Evolutionary conservation across 2,888 invertebrate genomes (phyloP), one percentile per base, ranked within the genome.

Genomic region (Slavum lentiscoides): DNA sequence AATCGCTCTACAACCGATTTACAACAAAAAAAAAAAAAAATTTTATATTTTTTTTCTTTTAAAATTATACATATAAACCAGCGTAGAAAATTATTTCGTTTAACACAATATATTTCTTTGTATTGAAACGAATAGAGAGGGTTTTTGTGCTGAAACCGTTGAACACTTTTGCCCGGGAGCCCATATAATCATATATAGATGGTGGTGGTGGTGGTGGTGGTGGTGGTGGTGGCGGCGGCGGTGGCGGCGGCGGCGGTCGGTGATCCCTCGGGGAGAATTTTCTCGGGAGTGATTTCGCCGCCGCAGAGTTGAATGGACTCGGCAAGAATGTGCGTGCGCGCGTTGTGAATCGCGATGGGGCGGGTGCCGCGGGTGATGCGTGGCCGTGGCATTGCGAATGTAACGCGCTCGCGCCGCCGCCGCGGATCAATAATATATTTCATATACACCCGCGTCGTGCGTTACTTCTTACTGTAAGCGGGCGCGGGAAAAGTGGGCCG

Each of bases 361-460:
- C 19, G 77, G 30, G 30, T 30, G 70, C 17, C n/a, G n/a, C n/a
- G n/a, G n/a, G n/a, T n/a, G 76, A 49, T 49, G 49, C 15, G 68
- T 61, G 77, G 39, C 77, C 77, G 62, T 80, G 77, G 70, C 70
- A 70, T 70, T 80, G 77, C 37, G 70, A 70, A 70, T 21, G 21
- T 43, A 9, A 43, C 43, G 43, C 8, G 8, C 74, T 5, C 30
- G 53, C 49, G 43, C 68, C 11, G 49, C 61, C n/a, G 69, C 61
- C 11, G 49, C 61, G 17, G 69, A 80, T 80, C 77, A 70, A 80
- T 80, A 80, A 39, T n/a, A n/a, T n/a, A n/a, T n/a, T n/a, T n/a
- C 30, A 30, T 30, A 30, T 30, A 4, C 30, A 1, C 30, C 30
- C 30, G 4, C 30, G 30, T 30, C 4, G 30, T 30, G 30, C 30